These are phyloP conservation scores for Decapterus maruadsi DNA, from an alignment of 2,797 vertebrate genomes.

Conservation along the genomic window DNA sequence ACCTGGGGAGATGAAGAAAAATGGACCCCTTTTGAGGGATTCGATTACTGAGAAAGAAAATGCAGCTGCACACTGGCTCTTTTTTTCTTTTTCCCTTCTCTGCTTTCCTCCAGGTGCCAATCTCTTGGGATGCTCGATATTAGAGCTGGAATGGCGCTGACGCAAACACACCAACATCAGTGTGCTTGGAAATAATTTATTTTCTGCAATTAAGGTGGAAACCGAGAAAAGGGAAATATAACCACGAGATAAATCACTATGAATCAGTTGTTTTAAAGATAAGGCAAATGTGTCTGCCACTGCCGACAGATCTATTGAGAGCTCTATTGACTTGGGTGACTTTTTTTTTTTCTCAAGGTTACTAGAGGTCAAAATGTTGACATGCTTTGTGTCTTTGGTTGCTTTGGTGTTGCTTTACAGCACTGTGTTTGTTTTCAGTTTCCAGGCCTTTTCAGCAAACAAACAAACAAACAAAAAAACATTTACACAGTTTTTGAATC, in stretches of 20 bases:
- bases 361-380: constrained; percentile 54
- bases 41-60: constrained; percentile 87
- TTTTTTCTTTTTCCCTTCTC: constrained; percentile 52
- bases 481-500: constrained; percentile 31
- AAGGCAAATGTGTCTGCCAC: constrained; percentile 67
- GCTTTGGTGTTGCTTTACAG: constrained; percentile 30
- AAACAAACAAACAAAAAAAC: constrained; percentile 18
- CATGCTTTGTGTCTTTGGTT: constrained; percentile 47
- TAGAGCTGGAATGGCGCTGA: constrained; percentile 77
- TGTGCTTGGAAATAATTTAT: constrained; percentile 58
- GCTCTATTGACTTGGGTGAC: constrained; percentile 74
- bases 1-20: constrained; percentile 89
- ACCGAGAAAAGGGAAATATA: constrained; percentile 64
- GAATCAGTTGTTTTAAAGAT: constrained; percentile 76
- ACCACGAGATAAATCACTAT: constrained; percentile 74
- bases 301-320: constrained; percentile 78
- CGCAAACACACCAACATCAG: constrained; percentile 71
- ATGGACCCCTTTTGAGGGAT: constrained; percentile 87
- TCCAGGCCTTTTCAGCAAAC: too few relatives aligned
- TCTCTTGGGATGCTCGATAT: constrained; percentile 83
- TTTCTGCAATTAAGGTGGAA: constrained; percentile 80
- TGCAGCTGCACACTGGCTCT: constrained; percentile 77
- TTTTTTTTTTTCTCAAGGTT: constrained; percentile 62
- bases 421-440: too few relatives aligned
- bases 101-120: constrained; percentile 80